phyloP scores from a whole-genome alignment of 2,888 invertebrate species.

The Leucophenga maculata region DNA sequence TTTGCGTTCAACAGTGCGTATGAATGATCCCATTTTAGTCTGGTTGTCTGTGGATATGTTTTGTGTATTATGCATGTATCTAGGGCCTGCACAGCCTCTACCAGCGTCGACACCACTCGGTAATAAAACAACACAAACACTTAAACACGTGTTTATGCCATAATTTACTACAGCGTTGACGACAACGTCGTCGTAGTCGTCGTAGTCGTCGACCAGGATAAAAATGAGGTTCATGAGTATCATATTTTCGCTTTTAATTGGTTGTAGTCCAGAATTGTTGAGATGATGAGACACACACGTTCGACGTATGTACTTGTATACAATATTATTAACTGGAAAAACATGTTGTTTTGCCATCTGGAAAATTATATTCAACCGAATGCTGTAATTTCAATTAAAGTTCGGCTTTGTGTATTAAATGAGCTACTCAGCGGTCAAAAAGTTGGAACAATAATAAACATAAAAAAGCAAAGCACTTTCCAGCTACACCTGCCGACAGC shows the following conservation, averaged over 20 bases:
- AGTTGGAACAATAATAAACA: no score
- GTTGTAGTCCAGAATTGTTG: neutral
- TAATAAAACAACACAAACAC: constrained; percentile 18
- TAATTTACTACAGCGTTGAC: neutral
- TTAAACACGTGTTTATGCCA: constrained; percentile 15
- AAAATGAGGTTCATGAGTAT: neutral
- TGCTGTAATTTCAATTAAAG: no score
- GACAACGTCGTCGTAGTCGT: neutral
- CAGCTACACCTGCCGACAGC: no score
- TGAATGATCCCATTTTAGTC: neutral
- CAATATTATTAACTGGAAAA: no score
- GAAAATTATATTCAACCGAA: no score
- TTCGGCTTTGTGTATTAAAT: no score
- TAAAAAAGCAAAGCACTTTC: no score
- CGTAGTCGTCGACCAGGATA: neutral
- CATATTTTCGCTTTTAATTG: constrained; percentile 6
- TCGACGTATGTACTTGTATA: no score
- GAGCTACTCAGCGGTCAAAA: no score
- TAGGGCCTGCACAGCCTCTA: neutral
- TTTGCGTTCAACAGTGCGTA: neutral
- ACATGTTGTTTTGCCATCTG: no score
- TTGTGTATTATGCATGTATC: no score
- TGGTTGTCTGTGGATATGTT: neutral
- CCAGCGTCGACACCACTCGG: neutral
- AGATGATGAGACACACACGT: neutral